phyloP scores from a whole-genome alignment of 2,888 invertebrate genomes.

The Nowickia ferox region DNA sequence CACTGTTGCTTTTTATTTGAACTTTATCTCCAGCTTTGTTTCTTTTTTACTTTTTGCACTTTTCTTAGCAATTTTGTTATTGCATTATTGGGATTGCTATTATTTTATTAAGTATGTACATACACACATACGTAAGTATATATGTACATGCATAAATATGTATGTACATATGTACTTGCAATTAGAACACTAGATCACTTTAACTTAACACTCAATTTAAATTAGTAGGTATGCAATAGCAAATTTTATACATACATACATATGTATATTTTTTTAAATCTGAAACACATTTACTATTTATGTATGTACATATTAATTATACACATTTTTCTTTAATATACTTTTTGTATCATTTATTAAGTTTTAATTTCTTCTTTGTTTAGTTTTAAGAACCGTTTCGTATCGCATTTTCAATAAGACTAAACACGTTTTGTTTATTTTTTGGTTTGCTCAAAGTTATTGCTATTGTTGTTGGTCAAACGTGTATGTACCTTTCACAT shows the following conservation, averaged over 20 bases:
- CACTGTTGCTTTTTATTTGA: not conserved
- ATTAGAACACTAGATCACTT: not conserved
- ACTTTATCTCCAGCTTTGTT: not conserved
- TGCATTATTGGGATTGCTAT: not conserved
- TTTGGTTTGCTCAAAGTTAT: slow-evolving; percentile 56
- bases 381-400: slow-evolving; percentile 66
- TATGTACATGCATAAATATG: not conserved
- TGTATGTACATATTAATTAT: not conserved
- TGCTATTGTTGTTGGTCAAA: slow-evolving; percentile 44
- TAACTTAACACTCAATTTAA: not conserved
- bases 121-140: not conserved
- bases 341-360: slow-evolving; percentile 34
- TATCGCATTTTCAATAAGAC: slow-evolving; percentile 68
- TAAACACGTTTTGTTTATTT: slow-evolving; percentile 67
- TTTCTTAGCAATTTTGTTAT: slow-evolving; percentile 6
- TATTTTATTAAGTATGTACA: not conserved
- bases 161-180: not conserved
- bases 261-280: not conserved
- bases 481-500: not conserved
- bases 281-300: too few species aligned
- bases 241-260: not conserved
- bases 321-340: slow-evolving; percentile 10
- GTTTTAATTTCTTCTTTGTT: slow-evolving; percentile 31
- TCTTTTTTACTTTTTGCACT: slow-evolving; percentile 12
- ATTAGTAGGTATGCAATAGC: not conserved